These are phyloP conservation scores for Laupala kohalensis DNA, from an alignment of 1,140 invertebrate species.

Conservation along the genomic window DNA sequence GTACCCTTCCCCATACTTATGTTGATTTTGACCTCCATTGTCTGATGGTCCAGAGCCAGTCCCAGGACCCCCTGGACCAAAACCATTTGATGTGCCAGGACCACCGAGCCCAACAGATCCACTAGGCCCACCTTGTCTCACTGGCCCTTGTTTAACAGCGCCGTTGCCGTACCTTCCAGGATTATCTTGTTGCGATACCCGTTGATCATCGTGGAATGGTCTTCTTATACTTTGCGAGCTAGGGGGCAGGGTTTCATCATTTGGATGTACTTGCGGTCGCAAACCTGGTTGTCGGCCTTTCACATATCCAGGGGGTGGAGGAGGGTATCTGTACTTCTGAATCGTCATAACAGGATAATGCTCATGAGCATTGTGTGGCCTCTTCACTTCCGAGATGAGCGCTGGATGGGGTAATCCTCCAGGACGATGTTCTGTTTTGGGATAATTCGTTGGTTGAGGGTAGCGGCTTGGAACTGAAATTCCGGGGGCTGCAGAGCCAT, in stretches of 20 bases:
- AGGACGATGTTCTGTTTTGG: not conserved
- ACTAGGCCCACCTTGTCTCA: not conserved
- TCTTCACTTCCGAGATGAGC: not conserved
- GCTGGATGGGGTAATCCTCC: not conserved
- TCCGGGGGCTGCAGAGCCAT: no score
- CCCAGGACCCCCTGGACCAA: not conserved
- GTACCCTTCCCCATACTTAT: no score
- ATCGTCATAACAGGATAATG: no score
- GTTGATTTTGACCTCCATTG: no score
- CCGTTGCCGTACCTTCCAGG: no score
- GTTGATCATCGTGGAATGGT: not conserved
- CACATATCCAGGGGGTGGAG: not conserved
- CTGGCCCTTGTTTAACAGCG: no score
- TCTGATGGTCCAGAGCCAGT: no score
- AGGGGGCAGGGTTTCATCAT: not conserved
- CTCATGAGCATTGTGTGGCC: not conserved
- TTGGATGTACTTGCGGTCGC: not conserved
- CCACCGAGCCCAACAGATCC: no score
- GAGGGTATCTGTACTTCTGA: not conserved
- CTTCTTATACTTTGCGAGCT: not conserved
- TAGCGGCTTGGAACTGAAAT: not conserved
- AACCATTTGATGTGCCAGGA: not conserved
- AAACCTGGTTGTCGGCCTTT: not conserved
- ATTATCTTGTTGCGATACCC: no score
- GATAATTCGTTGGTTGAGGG: no score